Evolutionary conservation across 2,797 vertebrate species (phyloP), one percentile per base, ranked within the genome.

Genomic region (Malurus leucopterus): DNA sequence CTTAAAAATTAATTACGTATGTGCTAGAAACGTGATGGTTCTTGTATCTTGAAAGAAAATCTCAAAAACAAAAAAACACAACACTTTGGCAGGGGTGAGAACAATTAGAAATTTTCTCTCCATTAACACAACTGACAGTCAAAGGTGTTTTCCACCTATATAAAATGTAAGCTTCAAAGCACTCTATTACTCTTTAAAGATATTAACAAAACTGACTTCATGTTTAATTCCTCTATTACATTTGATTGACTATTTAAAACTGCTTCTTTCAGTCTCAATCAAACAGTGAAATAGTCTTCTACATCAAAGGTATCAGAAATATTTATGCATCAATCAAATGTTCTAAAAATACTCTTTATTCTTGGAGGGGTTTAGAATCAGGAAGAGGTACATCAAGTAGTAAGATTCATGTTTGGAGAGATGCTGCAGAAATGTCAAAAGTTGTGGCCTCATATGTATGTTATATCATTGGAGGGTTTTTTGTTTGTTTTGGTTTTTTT

Each of bases 141-240:
- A 91, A 84, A 95, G 94, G 92, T 95, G 78, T 86, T 97, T 97
- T 97, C 95, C 95, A 94, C 85, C 90, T 95, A 87, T 93, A 79
- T 70, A 91, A 94, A 85, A 67, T 38, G 61, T 92, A 93, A 89
- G 75, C 79, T 95, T 96, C 94, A 96, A 94, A 96, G 78, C 55
- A 74, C 27, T 82, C 51, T 84, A 59, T 82, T 24, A 3, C n/a
- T 75, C 40, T 92, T 73, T 87, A 65, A 88, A 91, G 51, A 59
- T 55, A 81, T 13, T 96, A 92, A 75, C 78, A 90, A 80, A 81
- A 63, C 41, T 91, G 88, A 84, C 54, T 88, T 90, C 88, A 72
- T 19, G 51, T 70, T 92, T 91, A 77, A 63, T 47, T 59, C 29
- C 20, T 92, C 24, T 1, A 2, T 75, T 86, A 46, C 11, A 73